Evolutionary conservation across 2,888 invertebrate species (phyloP), one percentile per base, ranked within the genome.

Genomic region (Chironomus riparius): DNA sequence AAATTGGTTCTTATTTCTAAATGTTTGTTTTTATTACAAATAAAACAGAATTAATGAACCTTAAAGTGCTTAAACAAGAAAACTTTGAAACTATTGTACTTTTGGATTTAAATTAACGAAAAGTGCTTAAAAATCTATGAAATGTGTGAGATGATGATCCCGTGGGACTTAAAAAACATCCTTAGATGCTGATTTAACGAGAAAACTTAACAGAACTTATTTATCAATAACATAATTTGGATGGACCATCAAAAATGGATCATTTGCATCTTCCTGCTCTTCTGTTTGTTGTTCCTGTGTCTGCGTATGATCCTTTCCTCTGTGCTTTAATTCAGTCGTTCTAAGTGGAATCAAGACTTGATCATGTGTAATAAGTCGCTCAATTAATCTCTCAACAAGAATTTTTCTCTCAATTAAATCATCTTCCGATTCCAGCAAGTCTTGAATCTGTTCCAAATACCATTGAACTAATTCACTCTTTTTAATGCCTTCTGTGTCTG

Each of bases 331-430:
- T 10, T 80, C 80, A 0, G 82, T 78, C 0, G 83, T 83, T 65
- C 82, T 83, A 1, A 84, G 77, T 13, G 83, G 83, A 77, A 84
- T 83, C 22, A 84, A 83, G 5, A 84, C 83, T 78, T 84, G 83
- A 79, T 84, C 84, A 80, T 92, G 91, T 82, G 92, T 92, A 81
- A 93, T 92, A 24, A 97, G 89, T 77, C 98, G 87, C 82, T 97
- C 95, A 76, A 99, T 90, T 76, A 99, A 93, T 86, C 97, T 97
- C 82, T 98, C 97, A 24, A 97, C 91, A 24, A 98, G 85, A 13
- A 90, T 89, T 85, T 97, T 98, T 81, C 92, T 89, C 80, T 95
- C 92, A 0, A 96, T 83, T 48, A 98, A 85, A 80, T 98, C 97
- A 21, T 93, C 93, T 82, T 98, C 98, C 0, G 90, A 88, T 80